phyloP scores from a whole-genome alignment of 2,113 vertebrate genomes.

The Emydura subglobosa region DNA sequence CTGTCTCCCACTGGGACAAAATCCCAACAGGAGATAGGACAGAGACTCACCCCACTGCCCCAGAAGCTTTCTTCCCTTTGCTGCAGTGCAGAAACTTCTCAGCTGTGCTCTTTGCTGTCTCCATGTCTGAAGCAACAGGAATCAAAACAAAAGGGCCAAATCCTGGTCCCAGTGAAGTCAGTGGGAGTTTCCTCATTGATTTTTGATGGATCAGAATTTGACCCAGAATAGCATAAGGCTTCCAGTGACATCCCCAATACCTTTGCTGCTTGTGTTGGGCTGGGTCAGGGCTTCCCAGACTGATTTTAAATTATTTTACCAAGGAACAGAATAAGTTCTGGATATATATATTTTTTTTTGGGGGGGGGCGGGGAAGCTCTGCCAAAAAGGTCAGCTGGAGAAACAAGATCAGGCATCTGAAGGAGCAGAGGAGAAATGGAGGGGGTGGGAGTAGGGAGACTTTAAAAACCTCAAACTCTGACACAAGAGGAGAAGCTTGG shows the following conservation, averaged over 20 bases:
- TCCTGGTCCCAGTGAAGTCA: no score
- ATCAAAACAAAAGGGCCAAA: no score
- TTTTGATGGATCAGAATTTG: no score
- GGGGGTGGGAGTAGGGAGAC: background rate
- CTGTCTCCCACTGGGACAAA: background rate
- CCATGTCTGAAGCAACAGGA: no score
- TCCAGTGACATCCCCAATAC: background rate
- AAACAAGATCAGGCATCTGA: background rate
- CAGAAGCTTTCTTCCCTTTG: no score
- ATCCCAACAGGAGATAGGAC: background rate
- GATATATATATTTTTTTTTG: background rate
- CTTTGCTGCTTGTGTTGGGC: background rate
- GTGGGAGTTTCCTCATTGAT: no score
- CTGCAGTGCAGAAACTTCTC: no score
- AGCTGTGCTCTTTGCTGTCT: no score
- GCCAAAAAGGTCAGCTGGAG: background rate
- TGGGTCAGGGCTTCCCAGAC: background rate
- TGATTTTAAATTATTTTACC: background rate
- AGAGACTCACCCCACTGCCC: no score
- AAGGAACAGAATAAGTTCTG: background rate
- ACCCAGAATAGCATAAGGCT: background rate
- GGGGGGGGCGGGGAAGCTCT: background rate
- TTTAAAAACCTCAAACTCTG: background rate
- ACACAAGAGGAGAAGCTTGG: background rate
- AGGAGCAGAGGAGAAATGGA: background rate